These are phyloP conservation scores for Synergus gifuensis DNA, from an alignment of 2,888 invertebrate species.

Conservation along the genomic window DNA sequence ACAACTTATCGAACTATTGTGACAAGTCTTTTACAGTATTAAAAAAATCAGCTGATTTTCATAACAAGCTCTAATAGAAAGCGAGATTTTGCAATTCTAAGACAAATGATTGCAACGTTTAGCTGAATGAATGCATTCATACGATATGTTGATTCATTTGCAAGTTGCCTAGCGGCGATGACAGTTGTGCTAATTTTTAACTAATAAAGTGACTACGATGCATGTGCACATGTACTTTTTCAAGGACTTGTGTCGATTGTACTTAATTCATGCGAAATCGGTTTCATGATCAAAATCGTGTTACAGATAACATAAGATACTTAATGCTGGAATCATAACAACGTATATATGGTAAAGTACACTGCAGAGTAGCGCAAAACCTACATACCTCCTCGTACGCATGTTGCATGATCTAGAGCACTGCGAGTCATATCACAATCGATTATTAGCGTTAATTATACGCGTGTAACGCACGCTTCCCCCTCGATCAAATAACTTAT, in stretches of 20 bases:
- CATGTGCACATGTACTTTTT: background rate
- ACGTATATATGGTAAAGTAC: background rate
- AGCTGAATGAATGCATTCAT: constrained; percentile 1
- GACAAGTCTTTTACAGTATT: background rate
- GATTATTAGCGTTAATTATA: background rate
- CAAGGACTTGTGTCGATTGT: background rate
- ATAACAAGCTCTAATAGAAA: background rate
- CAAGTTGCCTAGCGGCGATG: background rate
- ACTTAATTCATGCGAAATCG: background rate
- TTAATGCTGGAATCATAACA: background rate
- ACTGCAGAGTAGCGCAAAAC: background rate
- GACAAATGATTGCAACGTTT: constrained; percentile 1
- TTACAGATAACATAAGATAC: background rate
- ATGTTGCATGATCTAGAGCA: background rate
- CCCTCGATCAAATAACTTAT: background rate
- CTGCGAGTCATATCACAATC: background rate
- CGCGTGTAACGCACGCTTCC: background rate
- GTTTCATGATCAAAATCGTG: background rate
- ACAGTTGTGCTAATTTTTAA: background rate
- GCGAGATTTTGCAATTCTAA: constrained; percentile 7
- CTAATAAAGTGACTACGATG: background rate
- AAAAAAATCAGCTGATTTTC: background rate
- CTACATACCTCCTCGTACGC: background rate
- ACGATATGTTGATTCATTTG: background rate
- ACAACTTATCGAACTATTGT: background rate